Evolutionary conservation across 2,113 vertebrate genomes (phyloP), one percentile per base, ranked within the genome.

Genomic region (Syrmaticus mikado): DNA sequence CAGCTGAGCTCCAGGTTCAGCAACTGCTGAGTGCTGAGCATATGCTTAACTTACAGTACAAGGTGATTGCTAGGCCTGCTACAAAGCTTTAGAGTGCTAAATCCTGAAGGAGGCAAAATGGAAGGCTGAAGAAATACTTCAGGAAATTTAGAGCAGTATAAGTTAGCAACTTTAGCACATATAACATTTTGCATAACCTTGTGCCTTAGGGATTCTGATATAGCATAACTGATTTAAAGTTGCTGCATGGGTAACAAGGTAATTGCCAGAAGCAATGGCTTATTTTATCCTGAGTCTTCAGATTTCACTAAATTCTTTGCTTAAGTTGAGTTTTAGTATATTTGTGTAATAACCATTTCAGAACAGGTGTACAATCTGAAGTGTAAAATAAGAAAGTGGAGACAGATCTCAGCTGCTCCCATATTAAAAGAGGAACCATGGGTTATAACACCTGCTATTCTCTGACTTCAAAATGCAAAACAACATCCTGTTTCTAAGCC

Each of bases 371-470:
- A 50, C 73, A 79, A 40, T 28, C 66, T 65, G 19, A 70, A 57
- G 24, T 48, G 40, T 19, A 50, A 79, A 84, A 82, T 27, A 41
- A 82, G 48, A 38, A 1, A 88, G 48, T 11, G 36, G 66, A 73
- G 58, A 32, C 30, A 65, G 61, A 53, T 13, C 57, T 73, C 55
- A 53, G 48, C 43, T 45, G 45, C 41, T 88, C 4, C 36, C 53
- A 15, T 13, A 30, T 75, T 65, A 60, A 41, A 96, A 30, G 52
- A 72, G 80, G 93, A 96, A 95, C 34, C 78, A 46, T 30, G 90
- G 13, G 64, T 8, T 68, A 86, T 68, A 89, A 67, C 90, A 96
- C 61, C 93, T 96, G 96, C 38, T 81, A 21, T 4, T 74, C 28
- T 55, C 30, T 64, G 46, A 43, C 36, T 62, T 38, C 27, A 78